Conservation (phyloP, 1,140 invertebrate genomes). For the Papilio xuthus region DNA sequence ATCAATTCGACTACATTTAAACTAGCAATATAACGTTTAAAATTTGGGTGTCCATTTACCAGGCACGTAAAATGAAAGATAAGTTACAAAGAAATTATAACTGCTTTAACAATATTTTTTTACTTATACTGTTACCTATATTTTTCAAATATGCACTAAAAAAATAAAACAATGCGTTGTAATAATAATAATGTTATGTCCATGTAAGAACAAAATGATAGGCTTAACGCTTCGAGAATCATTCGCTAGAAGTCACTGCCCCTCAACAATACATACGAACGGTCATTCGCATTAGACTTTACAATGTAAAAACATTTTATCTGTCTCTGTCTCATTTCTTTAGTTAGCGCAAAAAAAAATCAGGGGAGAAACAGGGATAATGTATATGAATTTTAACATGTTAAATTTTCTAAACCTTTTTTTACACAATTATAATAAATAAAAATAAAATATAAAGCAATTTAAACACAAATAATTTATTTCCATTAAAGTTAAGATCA, state of each 20-base stretch:
- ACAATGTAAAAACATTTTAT: background rate
- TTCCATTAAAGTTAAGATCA: background rate
- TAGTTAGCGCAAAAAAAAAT: background rate
- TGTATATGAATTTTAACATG: too few species aligned
- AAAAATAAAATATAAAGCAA: background rate
- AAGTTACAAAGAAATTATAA: too few species aligned
- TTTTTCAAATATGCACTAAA: background rate
- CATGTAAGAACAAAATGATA: background rate
- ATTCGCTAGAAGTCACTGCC: slow-evolving; percentile 10
- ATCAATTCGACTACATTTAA: background rate
- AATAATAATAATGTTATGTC: background rate
- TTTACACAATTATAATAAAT: too few species aligned
- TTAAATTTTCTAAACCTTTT: too few species aligned
- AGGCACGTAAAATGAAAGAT: background rate
- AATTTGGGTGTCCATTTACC: background rate
- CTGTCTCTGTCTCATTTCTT: background rate
- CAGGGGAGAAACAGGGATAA: too few species aligned
- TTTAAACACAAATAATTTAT: slow-evolving; percentile 28
- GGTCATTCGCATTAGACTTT: slow-evolving; percentile 11
- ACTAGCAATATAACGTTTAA: background rate
- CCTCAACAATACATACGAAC: background rate
- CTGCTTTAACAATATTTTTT: too few species aligned
- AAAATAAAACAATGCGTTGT: background rate
- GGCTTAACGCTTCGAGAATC: slow-evolving; percentile 1
- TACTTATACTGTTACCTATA: background rate